Percentiles rank a stretch among this genome's conserved stretches.
Evolutionary conservation across 1,140 invertebrate species (phyloP).

Genomic region (Lucilia sericata): DNA sequence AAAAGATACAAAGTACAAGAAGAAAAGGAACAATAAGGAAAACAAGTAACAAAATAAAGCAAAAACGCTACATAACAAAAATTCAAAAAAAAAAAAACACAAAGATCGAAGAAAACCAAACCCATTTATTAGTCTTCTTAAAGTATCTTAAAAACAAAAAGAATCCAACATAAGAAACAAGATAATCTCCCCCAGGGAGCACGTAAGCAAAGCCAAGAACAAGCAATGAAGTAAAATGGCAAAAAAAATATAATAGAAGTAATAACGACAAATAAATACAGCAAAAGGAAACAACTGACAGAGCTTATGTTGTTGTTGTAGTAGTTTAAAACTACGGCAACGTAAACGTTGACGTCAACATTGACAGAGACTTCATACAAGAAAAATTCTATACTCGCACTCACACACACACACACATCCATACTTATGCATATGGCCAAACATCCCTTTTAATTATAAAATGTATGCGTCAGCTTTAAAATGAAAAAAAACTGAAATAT

Average conservation of each 20-base stretch:
- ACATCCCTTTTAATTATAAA: slow-evolving; percentile 20
- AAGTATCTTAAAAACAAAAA: slow-evolving; percentile 23
- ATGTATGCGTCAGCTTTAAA: slow-evolving; percentile 26
- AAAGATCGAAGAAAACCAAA: slow-evolving; percentile 19
- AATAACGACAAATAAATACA: background rate
- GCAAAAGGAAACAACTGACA: background rate
- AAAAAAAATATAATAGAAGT: slow-evolving; percentile 14
- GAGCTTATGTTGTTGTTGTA: background rate
- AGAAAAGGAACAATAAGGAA: background rate
- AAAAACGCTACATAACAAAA: too few relatives aligned
- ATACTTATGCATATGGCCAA: background rate
- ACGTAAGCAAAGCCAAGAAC: background rate
- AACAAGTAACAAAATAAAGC: background rate
- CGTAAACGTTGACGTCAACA: background rate
- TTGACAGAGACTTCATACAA: background rate
- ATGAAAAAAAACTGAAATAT: background rate
- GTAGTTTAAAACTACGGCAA: background rate
- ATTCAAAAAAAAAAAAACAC: background rate
- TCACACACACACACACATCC: background rate
- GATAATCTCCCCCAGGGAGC: slow-evolving; percentile 27
- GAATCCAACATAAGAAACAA: background rate
- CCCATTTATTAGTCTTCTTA: slow-evolving; percentile 9
- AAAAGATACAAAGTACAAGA: background rate
- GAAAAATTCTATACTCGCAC: background rate
- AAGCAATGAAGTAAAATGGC: background rate